Conservation (phyloP, 2,888 invertebrate species). For the Acronicta alni region DNA sequence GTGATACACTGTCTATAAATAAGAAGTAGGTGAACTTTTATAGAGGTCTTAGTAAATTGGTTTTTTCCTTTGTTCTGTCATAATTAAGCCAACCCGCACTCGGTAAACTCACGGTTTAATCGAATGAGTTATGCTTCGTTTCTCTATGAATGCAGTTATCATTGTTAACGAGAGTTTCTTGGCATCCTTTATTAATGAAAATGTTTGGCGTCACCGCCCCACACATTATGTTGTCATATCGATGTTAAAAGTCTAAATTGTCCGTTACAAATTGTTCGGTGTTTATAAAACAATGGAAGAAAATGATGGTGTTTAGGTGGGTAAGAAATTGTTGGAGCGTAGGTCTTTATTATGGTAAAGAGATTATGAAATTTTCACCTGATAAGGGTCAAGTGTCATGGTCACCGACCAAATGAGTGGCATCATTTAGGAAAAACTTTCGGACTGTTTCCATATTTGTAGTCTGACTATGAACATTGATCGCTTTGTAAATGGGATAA, state of each 20-base stretch:
- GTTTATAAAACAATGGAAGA: constrained; percentile 47
- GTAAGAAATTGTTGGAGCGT: constrained; percentile 52
- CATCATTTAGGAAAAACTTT: no score
- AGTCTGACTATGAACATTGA: no score
- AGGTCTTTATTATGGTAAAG: constrained; percentile 18
- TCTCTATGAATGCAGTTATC: constrained; percentile 77
- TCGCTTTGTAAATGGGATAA: no score
- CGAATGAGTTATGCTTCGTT: constrained; percentile 87
- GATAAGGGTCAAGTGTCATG: no score
- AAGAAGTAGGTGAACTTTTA: constrained; percentile 5
- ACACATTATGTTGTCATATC: constrained; percentile 52
- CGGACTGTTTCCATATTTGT: no score
- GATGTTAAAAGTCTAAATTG: constrained; percentile 65
- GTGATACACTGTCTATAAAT: background rate
- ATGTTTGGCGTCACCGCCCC: constrained; percentile 72
- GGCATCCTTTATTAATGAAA: constrained; percentile 72
- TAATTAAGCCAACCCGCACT: constrained; percentile 81
- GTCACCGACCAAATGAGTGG: no score
- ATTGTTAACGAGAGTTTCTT: constrained; percentile 74
- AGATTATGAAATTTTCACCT: background rate
- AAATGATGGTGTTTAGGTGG: constrained; percentile 36
- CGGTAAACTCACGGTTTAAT: constrained; percentile 74
- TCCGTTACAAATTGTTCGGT: constrained; percentile 66
- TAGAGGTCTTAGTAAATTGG: constrained; percentile 56
- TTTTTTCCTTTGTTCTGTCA: constrained; percentile 51